phyloP scores from a whole-genome alignment of 1,140 invertebrate species.

The Acromyrmex heyeri region DNA sequence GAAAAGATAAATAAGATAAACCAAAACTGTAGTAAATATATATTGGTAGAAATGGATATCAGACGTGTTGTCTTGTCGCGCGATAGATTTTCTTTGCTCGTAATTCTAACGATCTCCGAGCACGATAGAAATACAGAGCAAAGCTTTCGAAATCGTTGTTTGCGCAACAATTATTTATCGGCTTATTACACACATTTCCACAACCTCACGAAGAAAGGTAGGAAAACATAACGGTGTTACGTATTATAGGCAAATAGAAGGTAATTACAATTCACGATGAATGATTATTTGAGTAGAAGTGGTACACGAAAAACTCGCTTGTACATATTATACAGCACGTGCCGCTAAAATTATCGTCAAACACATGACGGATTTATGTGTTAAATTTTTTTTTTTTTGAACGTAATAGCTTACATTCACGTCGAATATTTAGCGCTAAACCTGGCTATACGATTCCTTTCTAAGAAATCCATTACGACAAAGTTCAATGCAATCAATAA shows the following conservation, averaged over 20 bases:
- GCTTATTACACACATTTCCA: conserved; percentile 42
- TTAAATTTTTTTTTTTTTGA: neutral
- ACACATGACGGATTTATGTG: neutral
- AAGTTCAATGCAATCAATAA: neutral
- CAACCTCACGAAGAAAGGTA: neutral
- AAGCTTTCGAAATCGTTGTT: conserved; percentile 53
- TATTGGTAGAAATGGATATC: no score
- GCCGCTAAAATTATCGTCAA: conserved; percentile 5
- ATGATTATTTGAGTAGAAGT: neutral
- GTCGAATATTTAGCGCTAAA: conserved; percentile 2
- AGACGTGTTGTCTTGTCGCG: neutral
- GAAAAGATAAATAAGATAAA: no score
- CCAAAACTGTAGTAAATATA: no score
- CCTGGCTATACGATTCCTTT: neutral
- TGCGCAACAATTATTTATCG: conserved; percentile 54
- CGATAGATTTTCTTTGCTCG: conserved; percentile 7
- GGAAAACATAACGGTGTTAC: conserved; percentile 19
- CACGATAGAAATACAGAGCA: neutral
- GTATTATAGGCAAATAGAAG: neutral
- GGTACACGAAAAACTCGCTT: neutral
- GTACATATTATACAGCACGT: conserved; percentile 16
- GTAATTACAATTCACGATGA: conserved; percentile 6
- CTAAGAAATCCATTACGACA: neutral
- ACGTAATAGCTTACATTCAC: neutral
- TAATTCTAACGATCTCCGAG: neutral